Evolutionary conservation across 1,140 invertebrate genomes (phyloP).

Genomic region (Holcopasites calliopsidis): DNA sequence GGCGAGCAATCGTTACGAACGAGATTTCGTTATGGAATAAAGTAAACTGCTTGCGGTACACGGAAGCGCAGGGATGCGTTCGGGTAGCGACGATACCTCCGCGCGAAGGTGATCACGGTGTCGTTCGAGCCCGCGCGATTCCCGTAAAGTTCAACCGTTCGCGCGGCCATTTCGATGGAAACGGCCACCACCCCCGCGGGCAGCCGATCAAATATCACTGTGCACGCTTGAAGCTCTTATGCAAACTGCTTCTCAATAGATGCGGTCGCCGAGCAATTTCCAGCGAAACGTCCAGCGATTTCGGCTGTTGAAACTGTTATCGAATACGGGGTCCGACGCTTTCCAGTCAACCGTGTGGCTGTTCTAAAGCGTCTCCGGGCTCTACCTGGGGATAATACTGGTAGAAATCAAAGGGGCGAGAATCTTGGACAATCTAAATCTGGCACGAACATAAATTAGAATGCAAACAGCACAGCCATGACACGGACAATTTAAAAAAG

Average conservation of each 20-base stretch:
- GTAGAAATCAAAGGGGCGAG: no score
- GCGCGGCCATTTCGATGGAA: slow-evolving; percentile 38
- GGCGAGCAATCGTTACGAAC: not conserved
- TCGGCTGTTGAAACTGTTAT: not conserved
- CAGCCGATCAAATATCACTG: slow-evolving; percentile 47
- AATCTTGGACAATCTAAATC: no score
- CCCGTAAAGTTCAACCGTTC: slow-evolving; percentile 60
- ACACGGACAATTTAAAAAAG: no score
- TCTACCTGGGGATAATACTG: no score
- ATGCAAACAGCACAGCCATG: no score
- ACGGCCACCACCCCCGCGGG: slow-evolving; percentile 22
- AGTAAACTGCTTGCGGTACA: slow-evolving; percentile 35
- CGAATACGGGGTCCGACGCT: not conserved
- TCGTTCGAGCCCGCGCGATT: slow-evolving; percentile 54
- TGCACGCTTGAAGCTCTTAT: slow-evolving; percentile 21
- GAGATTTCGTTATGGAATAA: slow-evolving; percentile 23
- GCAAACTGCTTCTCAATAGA: slow-evolving; percentile 37
- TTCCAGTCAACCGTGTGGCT: not conserved
- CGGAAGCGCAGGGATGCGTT: slow-evolving; percentile 16
- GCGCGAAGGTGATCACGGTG: slow-evolving; percentile 52
- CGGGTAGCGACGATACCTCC: slow-evolving; percentile 3
- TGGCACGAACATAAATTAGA: no score
- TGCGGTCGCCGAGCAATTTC: slow-evolving; percentile 14
- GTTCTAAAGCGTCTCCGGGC: not conserved
- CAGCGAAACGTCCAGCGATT: not conserved